Conservation (phyloP, 2,888 invertebrate genomes). For the Platycheirus rosarum region DNA sequence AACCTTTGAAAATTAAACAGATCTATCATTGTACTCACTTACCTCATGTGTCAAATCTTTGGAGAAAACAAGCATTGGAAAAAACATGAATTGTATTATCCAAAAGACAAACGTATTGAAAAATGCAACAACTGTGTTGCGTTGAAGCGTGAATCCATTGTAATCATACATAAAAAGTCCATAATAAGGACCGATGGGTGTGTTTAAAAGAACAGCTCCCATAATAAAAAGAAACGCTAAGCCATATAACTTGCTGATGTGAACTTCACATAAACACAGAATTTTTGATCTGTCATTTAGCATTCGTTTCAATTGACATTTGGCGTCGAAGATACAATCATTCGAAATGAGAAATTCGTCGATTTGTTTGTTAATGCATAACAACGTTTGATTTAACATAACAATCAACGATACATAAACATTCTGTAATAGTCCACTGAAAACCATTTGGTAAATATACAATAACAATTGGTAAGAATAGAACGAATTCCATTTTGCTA, state of each 20-base stretch:
- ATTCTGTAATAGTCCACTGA: slow-evolving; percentile 6
- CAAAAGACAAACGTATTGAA: neutral
- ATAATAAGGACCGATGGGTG: slow-evolving; percentile 6
- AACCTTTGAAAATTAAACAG: too few relatives aligned
- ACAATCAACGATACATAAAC: neutral
- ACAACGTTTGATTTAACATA: slow-evolving; percentile 8
- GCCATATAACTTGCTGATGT: neutral
- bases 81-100: slow-evolving; percentile 7
- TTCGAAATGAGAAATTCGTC: neutral
- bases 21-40: too few relatives aligned
- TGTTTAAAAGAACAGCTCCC: neutral
- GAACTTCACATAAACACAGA: slow-evolving; percentile 1
- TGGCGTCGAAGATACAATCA: too few relatives aligned
- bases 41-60: slow-evolving; percentile 1
- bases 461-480: neutral
- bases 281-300: neutral
- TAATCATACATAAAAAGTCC: neutral
- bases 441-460: neutral
- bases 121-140: neutral
- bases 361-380: neutral
- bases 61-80: neutral
- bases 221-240: slow-evolving; percentile 3
- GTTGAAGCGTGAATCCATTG: neutral
- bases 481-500: neutral
- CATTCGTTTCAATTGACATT: neutral